Evolutionary conservation across 2,113 vertebrate genomes (phyloP).

Genomic region (Alectura lathami): DNA sequence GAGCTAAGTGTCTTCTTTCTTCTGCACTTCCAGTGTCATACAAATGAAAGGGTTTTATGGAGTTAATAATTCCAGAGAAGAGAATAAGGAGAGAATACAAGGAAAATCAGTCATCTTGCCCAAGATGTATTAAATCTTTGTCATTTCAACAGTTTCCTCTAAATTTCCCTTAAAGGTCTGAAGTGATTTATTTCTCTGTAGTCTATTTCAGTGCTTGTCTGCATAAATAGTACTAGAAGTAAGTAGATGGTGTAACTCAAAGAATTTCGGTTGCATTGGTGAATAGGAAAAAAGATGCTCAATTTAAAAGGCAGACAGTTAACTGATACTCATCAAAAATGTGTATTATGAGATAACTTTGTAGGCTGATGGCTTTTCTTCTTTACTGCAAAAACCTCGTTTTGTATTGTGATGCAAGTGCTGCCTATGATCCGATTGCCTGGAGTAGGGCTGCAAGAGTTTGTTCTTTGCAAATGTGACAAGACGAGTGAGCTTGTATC

Average conservation of each 20-base stretch:
- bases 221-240: not conserved
- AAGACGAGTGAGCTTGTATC: not conserved
- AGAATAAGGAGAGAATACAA: not conserved
- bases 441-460: not conserved
- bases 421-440: not conserved
- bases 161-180: not conserved
- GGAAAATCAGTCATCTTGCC: not conserved
- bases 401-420: not conserved
- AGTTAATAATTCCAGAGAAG: not conserved
- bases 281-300: not conserved
- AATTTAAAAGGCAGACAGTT: not conserved
- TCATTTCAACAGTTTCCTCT: not conserved
- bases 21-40: not conserved
- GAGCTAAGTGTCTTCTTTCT: not conserved
- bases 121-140: not conserved
- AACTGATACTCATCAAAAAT: not conserved
- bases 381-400: not conserved
- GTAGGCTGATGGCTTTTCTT: not conserved
- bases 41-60: not conserved
- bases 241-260: not conserved
- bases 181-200: not conserved
- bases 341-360: not conserved
- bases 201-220: not conserved
- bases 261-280: not conserved
- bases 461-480: not conserved